Base-by-base conservation (phyloP, 2,797 vertebrate genomes). In the Sebastolobus alascanus region DNA sequence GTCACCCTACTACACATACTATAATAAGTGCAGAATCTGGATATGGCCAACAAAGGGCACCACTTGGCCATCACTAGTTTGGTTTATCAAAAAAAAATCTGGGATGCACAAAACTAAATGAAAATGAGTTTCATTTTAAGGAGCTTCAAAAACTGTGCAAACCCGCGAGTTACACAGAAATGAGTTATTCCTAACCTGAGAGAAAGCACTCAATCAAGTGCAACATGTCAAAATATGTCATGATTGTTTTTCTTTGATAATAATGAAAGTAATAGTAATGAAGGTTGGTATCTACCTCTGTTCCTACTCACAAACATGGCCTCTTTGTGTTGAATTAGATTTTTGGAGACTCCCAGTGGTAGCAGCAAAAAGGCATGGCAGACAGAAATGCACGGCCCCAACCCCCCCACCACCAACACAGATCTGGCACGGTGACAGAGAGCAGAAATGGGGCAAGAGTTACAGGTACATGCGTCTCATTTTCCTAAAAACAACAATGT, bases 401-500 rank as follows among this genome's bases (percentile, higher is more conserved):
- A 46, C 13, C 46, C 11, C 1, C 22, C 43, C 63, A 25, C 22
- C 20, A 16, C 2, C 8, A 29, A 20, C 46, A 20, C 37, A n/a
- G 20, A 25, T 7, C 3, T 27, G 18, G 14, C 25, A 50, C 13
- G 4, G 7, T 22, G 31, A 54, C 22, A 52, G 14, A 37, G 40
- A 77, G 66, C 11, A 27, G 68, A 27, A 37, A 54, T 11, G 13
- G 12, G 16, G 16, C 4, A 0, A 63, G n/a, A 50, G 16, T 27
- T 37, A 56, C 38, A 50, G 18, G n/a, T 40, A 22, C 9, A 13
- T 56, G 8, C 4, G 0, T 43, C 4, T 65, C 2, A 43, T 46
- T 74, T 65, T 79, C 37, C 20, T 64, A 37, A 5, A 68, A 58
- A 74, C 8, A 78, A 58, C 11, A 27, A 35, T 43, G 14, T 20